Percentiles rank a stretch among this genome's conserved stretches.
These are phyloP conservation scores for Psittacus erithacus DNA, from an alignment of 2,113 vertebrate genomes.

Conservation along the genomic window DNA sequence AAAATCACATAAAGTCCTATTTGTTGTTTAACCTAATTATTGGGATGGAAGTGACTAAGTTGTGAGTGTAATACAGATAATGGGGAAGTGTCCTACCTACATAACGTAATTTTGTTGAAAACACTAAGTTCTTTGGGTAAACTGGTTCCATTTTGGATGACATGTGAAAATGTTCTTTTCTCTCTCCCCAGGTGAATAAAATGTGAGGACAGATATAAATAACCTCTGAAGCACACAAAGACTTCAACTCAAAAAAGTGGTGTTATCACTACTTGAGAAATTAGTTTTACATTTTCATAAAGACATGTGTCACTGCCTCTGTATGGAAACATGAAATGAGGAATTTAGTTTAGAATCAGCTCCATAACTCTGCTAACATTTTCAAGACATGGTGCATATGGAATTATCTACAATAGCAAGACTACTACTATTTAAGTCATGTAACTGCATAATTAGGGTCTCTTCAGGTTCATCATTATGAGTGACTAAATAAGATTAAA, in stretches of 20 bases:
- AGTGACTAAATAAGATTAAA: constrained; percentile 23
- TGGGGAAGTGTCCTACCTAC: neutral
- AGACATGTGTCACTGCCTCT: neutral
- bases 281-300: neutral
- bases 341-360: neutral
- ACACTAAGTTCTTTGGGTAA: neutral
- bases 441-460: constrained; percentile 26
- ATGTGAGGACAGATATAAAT: neutral
- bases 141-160: neutral
- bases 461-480: constrained; percentile 22
- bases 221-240: neutral
- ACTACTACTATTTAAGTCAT: constrained; percentile 23
- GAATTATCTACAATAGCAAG: constrained; percentile 13
- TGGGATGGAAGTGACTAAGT: neutral
- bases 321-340: neutral
- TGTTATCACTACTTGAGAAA: neutral
- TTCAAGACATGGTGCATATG: constrained; percentile 9
- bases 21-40: neutral
- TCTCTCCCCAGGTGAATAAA: neutral
- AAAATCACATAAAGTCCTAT: neutral
- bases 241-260: neutral
- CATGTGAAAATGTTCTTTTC: neutral
- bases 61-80: neutral
- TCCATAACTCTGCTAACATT: neutral
- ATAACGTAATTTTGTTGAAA: neutral